Conservation (phyloP, 2,113 vertebrate species). For the Hydrochoerus hydrochaeris region DNA sequence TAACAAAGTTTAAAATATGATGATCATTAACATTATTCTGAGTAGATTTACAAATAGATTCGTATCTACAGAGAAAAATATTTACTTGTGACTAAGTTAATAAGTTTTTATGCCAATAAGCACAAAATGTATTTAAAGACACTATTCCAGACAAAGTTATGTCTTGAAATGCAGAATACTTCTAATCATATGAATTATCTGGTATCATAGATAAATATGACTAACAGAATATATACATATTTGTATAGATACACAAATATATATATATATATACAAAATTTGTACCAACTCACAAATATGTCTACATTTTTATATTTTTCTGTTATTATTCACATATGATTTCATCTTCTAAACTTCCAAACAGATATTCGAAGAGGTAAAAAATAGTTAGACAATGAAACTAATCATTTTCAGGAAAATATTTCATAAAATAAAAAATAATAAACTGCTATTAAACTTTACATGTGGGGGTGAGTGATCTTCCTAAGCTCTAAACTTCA, state of each 20-base stretch:
- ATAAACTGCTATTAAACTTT: not conserved
- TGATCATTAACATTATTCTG: not conserved
- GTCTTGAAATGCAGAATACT: not conserved
- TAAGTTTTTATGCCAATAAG: conserved; percentile 12
- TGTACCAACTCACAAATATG: not conserved
- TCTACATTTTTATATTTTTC: not conserved
- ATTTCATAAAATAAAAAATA: conserved; percentile 53
- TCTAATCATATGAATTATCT: not conserved
- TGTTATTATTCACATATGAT: not conserved
- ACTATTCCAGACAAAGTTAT: not conserved
- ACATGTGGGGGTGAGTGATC: not conserved
- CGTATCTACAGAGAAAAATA: not conserved
- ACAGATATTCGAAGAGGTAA: not conserved
- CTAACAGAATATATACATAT: not conserved
- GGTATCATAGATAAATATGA: not conserved
- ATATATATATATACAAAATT: too few species aligned
- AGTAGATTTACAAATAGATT: not conserved
- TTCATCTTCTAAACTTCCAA: conserved; percentile 18
- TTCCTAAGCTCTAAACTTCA: conserved; percentile 9
- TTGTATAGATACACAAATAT: too few species aligned
- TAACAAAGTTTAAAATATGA: not conserved
- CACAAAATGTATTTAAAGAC: not conserved
- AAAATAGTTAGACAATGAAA: conserved; percentile 3
- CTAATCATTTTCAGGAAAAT: not conserved
- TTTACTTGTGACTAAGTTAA: not conserved